These are phyloP conservation scores for honey bee (Apis mellifera) DNA, from an alignment of 1,140 invertebrate species.

Conservation along the genomic window Amel_HAv3.1 CM009942.2:5005001-5005500, in stretches of 20 bases:
- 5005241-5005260: constrained; percentile 38
- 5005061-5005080: no score
- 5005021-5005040: no score
- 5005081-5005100: no score
- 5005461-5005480: constrained; percentile 7
- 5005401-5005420: constrained; percentile 33
- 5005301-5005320: constrained; percentile 13
- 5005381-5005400: constrained; percentile 26
- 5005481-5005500: constrained; percentile 19
- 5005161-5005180: constrained; percentile 33
- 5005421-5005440: constrained; percentile 47
- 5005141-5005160: neutral
- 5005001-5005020: no score
- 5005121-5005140: neutral
- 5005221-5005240: constrained; percentile 37
- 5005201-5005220: constrained; percentile 24
- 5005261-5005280: constrained; percentile 39
- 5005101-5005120: no score
- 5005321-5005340: neutral
- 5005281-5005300: neutral
- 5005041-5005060: no score
- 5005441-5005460: constrained; percentile 33
- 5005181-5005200: constrained; percentile 33
- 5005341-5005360: no score
- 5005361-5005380: neutral